Percentiles rank a stretch among this genome's conserved stretches.
Evolutionary conservation across 1,140 invertebrate species (phyloP).

Genomic region (Grapholita molesta): DNA sequence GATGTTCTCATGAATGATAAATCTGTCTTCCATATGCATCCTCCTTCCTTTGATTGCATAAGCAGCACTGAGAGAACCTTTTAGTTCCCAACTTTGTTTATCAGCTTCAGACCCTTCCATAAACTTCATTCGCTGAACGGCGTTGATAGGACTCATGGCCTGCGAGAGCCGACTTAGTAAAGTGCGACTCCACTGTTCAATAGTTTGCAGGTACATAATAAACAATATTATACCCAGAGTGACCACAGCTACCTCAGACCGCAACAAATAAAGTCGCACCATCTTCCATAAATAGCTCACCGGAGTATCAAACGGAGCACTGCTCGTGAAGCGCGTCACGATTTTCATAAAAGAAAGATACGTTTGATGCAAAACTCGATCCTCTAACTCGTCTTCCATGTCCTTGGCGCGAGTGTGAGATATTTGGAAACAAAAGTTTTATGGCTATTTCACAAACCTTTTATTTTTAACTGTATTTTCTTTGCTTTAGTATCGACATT

Average conservation of each 20-base stretch:
- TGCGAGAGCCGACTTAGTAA: constrained; percentile 86
- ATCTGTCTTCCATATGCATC: constrained; percentile 95
- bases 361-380: constrained; percentile 90
- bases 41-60: constrained; percentile 94
- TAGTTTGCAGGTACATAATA: constrained; percentile 87
- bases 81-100: constrained; percentile 88
- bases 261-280: constrained; percentile 85
- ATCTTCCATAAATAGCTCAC: constrained; percentile 86
- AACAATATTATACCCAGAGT: constrained; percentile 83
- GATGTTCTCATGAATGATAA: constrained; percentile 88
- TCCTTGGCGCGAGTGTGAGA: constrained; percentile 36
- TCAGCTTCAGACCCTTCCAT: constrained; percentile 78
- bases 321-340: constrained; percentile 86
- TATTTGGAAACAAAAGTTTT: constrained; percentile 29
- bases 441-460: neutral
- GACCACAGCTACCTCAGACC: constrained; percentile 86
- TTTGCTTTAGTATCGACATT: neutral
- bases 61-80: constrained; percentile 85
- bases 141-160: constrained; percentile 80
- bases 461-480: neutral
- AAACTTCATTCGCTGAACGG: constrained; percentile 76
- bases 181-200: constrained; percentile 87
- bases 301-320: constrained; percentile 83
- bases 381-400: constrained; percentile 94
- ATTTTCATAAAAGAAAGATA: constrained; percentile 91